Evolutionary conservation across 1,140 invertebrate species (phyloP), one percentile per base, ranked within the genome.

Genomic region (Heliothis virescens): DNA sequence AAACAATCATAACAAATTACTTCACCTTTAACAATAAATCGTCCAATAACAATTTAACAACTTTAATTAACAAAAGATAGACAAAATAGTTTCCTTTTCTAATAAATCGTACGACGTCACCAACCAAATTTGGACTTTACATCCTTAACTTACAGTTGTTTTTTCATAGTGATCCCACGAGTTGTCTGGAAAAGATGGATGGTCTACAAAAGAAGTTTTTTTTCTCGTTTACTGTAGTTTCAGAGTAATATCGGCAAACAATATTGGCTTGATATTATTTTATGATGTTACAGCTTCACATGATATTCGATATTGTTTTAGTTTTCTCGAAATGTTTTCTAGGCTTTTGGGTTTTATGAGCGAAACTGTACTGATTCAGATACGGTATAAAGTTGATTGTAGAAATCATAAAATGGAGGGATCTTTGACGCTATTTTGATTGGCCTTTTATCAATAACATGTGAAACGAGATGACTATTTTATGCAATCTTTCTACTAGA

Each of bases 221-320:
- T 75, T 62, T 73, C 55, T 26, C 15, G 12, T 12, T 71, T 41
- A 10, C 18, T 41, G 52, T 18, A 48, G 55, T 62, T 74, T 18
- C 55, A 3, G 29, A 50, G 57, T 75, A 50, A 75, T 62, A 75
- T 60, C 16, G 57, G 10, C 72, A 21, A 50, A 75, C 72, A 75
- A 75, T 75, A 75, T 75, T 62, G 72, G 41, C 41, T 75, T 4
- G 72, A 62, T 62, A 75, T 62, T 62, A 57, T 75, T 75, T 62
- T 75, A 75, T 62, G 72, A 75, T 26, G 18, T 13, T 62, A 60
- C 55, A 29, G 53, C 13, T 75, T 75, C 34, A 15, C 55, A 41
- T 48, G 41, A 62, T 62, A 75, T 75, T 47, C 41, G 62, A 65
- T 48, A 65, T 47, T 12, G 41, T 74, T 34, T 18, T 7, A 60